Percentiles rank a stretch among this genome's conserved stretches.
phyloP scores from a whole-genome alignment of 2,113 vertebrate genomes.

The Otis tarda region DNA sequence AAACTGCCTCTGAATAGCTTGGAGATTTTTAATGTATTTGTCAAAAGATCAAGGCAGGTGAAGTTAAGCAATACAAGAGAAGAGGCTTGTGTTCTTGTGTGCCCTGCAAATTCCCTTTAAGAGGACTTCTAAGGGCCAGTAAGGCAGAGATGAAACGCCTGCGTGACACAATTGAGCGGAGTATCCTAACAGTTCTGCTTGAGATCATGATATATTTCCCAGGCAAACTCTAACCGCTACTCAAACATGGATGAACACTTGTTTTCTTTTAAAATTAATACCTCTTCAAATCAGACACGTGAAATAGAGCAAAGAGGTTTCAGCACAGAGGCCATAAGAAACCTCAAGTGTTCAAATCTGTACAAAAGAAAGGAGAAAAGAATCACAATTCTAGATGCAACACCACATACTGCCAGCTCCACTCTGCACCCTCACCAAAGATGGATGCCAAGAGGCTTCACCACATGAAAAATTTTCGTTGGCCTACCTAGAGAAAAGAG shows the following conservation, averaged over 20 bases:
- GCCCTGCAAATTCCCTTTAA: neutral
- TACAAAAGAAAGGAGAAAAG: neutral
- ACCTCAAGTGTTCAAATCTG: neutral
- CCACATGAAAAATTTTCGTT: neutral
- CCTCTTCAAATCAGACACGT: neutral
- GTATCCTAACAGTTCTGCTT: neutral
- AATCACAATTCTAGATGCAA: neutral
- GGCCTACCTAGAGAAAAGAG: neutral
- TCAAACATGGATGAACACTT: neutral
- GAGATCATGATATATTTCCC: neutral
- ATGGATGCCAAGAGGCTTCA: neutral
- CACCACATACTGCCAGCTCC: neutral
- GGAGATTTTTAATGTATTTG: neutral
- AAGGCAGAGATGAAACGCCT: neutral
- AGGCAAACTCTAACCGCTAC: neutral
- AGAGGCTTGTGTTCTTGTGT: neutral
- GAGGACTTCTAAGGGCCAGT: neutral
- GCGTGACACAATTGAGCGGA: neutral
- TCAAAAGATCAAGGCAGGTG: neutral
- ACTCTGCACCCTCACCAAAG: neutral
- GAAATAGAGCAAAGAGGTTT: neutral
- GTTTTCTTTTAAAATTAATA: neutral
- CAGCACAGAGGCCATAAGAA: neutral
- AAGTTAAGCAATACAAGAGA: neutral
- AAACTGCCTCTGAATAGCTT: neutral